Base-by-base conservation (phyloP, 2,888 invertebrate species). In the Epinotia ramella region DNA sequence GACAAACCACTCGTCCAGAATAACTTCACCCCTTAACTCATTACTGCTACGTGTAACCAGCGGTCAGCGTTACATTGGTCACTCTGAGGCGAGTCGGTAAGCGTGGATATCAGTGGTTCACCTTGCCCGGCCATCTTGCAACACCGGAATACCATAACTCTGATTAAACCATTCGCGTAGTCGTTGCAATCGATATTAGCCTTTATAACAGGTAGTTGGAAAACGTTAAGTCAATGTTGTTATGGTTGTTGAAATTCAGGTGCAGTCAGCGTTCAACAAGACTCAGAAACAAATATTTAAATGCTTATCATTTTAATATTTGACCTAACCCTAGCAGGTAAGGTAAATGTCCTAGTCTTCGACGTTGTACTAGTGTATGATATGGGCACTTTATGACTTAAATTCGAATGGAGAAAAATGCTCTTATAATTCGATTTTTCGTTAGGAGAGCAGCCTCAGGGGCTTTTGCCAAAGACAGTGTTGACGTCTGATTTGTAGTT, bases 51-150 rank as follows among this genome's bases (percentile, higher is more conserved):
- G n/a, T 16, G 53, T 49, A 49, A 16, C 16, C 49, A 49, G 49
- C 5, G 49, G 16, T 53, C 53, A 53, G 53, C n/a, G 2, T 53
- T 53, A 53, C 53, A 53, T n/a, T n/a, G 53, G 53, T 53, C 4
- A 5, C 6, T 0, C 53, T 53, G 53, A 53, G 53, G 53, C 53
- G 53, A 16, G 53, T 53, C 53, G 53, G 7, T 53, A n/a, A 53
- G 49, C 16, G 49, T 49, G n/a, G 53, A 53, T 53, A 7, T 18
- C n/a, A 9, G 33, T n/a, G 57, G 73, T 69, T 74, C 64, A 74
- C 74, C 74, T 74, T 70, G 74, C 63, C 11, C 73, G 28, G 56
- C 16, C 69, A 59, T 33, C 46, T 74, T 74, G 12, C 74, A 40
- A 74, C 69, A 74, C 68, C 67, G 9, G 49, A 28, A 5, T 64